phyloP scores from a whole-genome alignment of 1,140 invertebrate species.

The Scaptomyza graminum region DNA sequence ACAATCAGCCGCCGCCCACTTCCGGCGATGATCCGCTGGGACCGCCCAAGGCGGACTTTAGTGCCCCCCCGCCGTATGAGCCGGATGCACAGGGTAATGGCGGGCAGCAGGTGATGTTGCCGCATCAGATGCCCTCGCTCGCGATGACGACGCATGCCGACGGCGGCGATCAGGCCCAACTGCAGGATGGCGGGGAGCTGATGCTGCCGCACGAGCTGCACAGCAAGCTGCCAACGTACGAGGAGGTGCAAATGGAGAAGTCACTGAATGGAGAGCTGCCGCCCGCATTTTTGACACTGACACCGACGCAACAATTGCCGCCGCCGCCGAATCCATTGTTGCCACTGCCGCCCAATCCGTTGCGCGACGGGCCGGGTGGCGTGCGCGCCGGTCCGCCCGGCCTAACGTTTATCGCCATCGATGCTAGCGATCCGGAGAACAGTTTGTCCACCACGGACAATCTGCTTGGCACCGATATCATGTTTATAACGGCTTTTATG shows the following conservation, averaged over 20 bases:
- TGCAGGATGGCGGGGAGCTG: constrained; percentile 29
- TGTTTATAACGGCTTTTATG: constrained; percentile 94
- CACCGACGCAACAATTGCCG: constrained; percentile 66
- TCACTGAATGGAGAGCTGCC: constrained; percentile 89
- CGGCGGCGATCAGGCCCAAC: constrained; percentile 39
- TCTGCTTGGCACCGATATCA: constrained; percentile 93
- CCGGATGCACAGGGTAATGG: constrained; percentile 42
- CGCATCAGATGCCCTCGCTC: constrained; percentile 48
- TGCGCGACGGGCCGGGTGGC: constrained; percentile 84
- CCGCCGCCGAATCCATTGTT: constrained; percentile 66
- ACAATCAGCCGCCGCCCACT: constrained; percentile 49
- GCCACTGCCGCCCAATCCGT: constrained; percentile 68
- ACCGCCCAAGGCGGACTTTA: constrained; percentile 91
- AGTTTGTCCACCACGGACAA: constrained; percentile 88
- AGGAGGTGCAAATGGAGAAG: constrained; percentile 94
- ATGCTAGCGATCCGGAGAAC: constrained; percentile 87
- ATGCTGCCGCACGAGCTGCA: constrained; percentile 83
- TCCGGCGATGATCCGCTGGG: constrained; percentile 86
- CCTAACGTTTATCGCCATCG: constrained; percentile 89
- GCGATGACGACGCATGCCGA: constrained; percentile 45
- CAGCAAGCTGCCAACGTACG: constrained; percentile 94
- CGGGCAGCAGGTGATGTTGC: constrained; percentile 50
- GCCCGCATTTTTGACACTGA: constrained; percentile 70
- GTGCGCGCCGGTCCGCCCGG: constrained; percentile 85
- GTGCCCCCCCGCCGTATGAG: constrained; percentile 92